These are phyloP conservation scores for Marronus borbonicus DNA, from an alignment of 2,888 invertebrate species.

Conservation along the genomic window DNA sequence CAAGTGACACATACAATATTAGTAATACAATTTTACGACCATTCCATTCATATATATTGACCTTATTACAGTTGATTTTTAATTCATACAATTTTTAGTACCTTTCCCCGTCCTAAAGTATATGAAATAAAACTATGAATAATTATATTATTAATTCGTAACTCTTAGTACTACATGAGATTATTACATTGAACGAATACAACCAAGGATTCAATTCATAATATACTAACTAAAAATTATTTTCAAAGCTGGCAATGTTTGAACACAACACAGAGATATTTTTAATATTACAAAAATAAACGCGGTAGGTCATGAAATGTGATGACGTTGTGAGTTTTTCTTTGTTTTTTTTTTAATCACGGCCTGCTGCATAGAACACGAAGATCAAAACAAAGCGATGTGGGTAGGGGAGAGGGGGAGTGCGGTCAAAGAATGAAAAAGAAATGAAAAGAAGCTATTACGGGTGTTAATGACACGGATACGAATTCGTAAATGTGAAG, in stretches of 20 bases:
- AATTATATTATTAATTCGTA: too few relatives aligned
- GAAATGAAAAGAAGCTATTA: not conserved
- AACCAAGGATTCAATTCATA: too few relatives aligned
- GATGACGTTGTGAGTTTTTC: conserved; percentile 22
- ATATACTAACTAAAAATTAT: not conserved
- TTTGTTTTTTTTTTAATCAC: conserved; percentile 1
- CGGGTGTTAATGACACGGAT: conserved; percentile 18
- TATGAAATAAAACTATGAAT: too few relatives aligned
- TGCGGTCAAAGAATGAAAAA: not conserved
- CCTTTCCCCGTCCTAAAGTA: too few relatives aligned
- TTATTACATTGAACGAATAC: too few relatives aligned
- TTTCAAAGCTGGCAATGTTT: conserved; percentile 1
- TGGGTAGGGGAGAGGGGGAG: not conserved
- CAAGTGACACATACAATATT: too few relatives aligned
- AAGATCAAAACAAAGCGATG: conserved; percentile 25
- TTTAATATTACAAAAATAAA: conserved; percentile 44
- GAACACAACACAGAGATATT: conserved; percentile 37
- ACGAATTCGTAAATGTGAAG: not conserved
- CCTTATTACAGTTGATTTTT: too few relatives aligned
- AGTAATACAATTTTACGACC: too few relatives aligned
- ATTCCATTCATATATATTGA: too few relatives aligned
- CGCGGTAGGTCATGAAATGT: conserved; percentile 48
- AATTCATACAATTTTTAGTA: too few relatives aligned
- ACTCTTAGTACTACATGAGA: too few relatives aligned
- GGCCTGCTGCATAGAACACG: conserved; percentile 16